phyloP scores from a whole-genome alignment of 2,797 vertebrate species.

The Helostoma temminkii region DNA sequence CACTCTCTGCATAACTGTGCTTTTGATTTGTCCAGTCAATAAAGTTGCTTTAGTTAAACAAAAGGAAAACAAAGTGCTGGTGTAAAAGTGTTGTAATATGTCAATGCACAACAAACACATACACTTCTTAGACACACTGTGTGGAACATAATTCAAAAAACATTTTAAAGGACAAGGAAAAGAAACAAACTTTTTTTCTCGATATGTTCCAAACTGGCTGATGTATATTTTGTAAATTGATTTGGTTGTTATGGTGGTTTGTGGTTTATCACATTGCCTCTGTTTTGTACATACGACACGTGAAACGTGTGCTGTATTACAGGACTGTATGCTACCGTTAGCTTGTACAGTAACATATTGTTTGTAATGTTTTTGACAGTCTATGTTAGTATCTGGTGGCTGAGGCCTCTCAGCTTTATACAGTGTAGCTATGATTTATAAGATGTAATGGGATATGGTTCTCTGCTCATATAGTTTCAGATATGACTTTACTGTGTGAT shows the following conservation, averaged over 20 bases:
- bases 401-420: constrained; percentile 55
- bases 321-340: constrained; percentile 56
- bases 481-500: constrained; percentile 67
- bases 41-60: constrained; percentile 28
- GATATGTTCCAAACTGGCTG: constrained; percentile 43
- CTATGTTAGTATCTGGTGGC: constrained; percentile 62
- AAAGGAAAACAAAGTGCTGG: constrained; percentile 29
- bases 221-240: constrained; percentile 57
- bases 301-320: constrained; percentile 56
- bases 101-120: constrained; percentile 8
- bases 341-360: constrained; percentile 68
- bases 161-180: constrained; percentile 27
- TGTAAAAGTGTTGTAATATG: constrained; percentile 22
- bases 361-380: constrained; percentile 75
- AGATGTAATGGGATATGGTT: constrained; percentile 62
- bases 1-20: constrained; percentile 39
- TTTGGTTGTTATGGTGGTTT: constrained; percentile 60
- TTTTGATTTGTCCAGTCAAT: constrained; percentile 39
- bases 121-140: no score
- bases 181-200: constrained; percentile 25
- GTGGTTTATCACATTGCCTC: constrained; percentile 66
- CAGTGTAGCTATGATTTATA: constrained; percentile 63
- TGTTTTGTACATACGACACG: constrained; percentile 67
- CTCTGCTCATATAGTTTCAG: constrained; percentile 51
- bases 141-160: no score